These are phyloP conservation scores for Temnothorax ravouxi DNA, from an alignment of 2,888 invertebrate genomes.

Conservation along the genomic window DNA sequence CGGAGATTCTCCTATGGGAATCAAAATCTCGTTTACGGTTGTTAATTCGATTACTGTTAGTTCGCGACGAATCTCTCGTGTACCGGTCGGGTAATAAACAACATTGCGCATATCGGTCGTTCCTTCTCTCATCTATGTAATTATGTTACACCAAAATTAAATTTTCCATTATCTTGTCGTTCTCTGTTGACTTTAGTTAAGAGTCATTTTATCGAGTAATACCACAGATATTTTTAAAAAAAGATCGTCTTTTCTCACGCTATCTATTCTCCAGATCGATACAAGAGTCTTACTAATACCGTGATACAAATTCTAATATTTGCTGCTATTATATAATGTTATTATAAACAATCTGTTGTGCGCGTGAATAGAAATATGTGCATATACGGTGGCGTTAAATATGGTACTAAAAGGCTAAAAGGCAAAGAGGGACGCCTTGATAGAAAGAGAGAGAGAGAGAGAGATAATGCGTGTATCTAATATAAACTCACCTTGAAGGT, in stretches of 20 bases:
- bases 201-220: background rate
- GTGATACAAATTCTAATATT: background rate
- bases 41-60: conserved; percentile 34
- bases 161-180: background rate
- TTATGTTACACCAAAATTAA: conserved; percentile 7
- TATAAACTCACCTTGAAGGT: conserved; percentile 90
- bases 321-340: conserved; percentile 18
- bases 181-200: background rate
- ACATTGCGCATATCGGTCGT: background rate
- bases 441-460: background rate
- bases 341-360: conserved; percentile 6
- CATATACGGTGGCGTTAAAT: conserved; percentile 5
- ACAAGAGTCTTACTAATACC: background rate
- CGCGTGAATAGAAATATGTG: background rate
- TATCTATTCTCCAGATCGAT: background rate
- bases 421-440: background rate
- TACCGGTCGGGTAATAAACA: background rate
- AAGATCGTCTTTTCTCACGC: background rate
- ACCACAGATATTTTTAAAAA: background rate
- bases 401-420: conserved; percentile 11
- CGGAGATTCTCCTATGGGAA: conserved; percentile 4
- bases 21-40: conserved; percentile 25
- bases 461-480: conserved; percentile 1
- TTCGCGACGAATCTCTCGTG: conserved; percentile 1
- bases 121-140: background rate